These are phyloP conservation scores for Tretioscincus oriximinensis DNA, from an alignment of 2,113 vertebrate genomes.

Conservation along the genomic window DNA sequence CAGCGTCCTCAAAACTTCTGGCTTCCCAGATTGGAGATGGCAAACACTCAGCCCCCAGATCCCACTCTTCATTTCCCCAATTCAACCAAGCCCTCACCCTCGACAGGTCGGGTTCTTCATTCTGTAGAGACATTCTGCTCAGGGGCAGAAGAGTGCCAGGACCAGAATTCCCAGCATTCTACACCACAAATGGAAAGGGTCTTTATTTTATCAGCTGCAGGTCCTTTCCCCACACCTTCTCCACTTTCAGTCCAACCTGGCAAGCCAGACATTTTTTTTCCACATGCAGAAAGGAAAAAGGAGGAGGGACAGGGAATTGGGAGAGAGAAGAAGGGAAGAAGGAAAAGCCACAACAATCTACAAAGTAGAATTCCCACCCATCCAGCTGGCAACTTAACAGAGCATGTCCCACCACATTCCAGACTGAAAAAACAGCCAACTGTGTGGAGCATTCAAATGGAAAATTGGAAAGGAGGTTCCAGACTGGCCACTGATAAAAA, in stretches of 20 bases:
- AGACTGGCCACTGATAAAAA: conserved; percentile 16
- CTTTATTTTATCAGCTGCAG: neutral
- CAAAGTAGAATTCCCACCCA: neutral
- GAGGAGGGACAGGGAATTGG: neutral
- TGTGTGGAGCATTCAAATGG: conserved; percentile 45
- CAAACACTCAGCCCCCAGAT: too few species aligned
- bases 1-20: neutral
- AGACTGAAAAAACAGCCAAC: conserved; percentile 65
- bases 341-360: conserved; percentile 41
- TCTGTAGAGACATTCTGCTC: neutral
- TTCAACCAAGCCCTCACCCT: neutral
- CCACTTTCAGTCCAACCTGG: conserved; percentile 49
- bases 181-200: neutral
- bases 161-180: conserved; percentile 32
- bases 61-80: too few species aligned
- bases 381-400: conserved; percentile 66
- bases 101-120: too few species aligned
- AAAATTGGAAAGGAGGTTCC: conserved; percentile 61
- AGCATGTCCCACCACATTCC: conserved; percentile 55
- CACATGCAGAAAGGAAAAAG: conserved; percentile 2
- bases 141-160: neutral
- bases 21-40: neutral
- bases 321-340: conserved; percentile 28
- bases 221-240: conserved; percentile 37
- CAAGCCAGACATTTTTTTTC: conserved; percentile 63